A percentile compares a stretch with the other conserved stretches of the same genome.
phyloP scores from a whole-genome alignment of 2,888 invertebrate genomes.

The Camptogramma bilineatum region DNA sequence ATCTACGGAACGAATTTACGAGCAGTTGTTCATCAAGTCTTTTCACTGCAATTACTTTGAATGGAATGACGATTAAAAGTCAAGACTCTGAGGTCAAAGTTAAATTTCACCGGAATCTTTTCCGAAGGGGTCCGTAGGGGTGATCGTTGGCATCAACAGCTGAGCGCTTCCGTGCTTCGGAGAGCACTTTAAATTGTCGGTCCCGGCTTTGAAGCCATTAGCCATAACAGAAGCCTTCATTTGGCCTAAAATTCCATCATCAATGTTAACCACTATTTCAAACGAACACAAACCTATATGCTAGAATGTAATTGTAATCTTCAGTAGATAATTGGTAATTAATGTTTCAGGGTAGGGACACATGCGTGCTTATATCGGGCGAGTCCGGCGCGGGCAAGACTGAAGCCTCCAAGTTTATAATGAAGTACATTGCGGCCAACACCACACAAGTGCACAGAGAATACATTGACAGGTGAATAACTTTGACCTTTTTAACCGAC shows the following conservation, averaged over 20 bases:
- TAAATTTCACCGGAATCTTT: neutral
- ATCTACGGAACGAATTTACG: neutral
- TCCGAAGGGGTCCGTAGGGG: too few species aligned
- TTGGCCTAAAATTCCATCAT: too few species aligned
- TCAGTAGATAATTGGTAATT: neutral
- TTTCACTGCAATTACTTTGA: neutral
- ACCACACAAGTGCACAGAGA: conserved; percentile 97
- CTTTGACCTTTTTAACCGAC: conserved; percentile 33
- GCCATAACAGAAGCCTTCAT: too few species aligned
- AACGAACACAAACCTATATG: too few species aligned
- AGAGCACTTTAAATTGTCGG: too few species aligned
- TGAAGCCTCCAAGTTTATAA: conserved; percentile 99
- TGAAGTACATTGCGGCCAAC: conserved; percentile 99
- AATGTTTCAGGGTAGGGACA: conserved; percentile 90
- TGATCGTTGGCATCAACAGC: too few species aligned
- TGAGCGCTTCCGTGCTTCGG: too few species aligned
- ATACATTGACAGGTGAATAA: conserved; percentile 93
- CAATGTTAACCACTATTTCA: too few species aligned
- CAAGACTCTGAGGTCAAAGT: neutral
- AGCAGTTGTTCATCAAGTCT: neutral
- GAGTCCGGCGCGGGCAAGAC: conserved; percentile 99
- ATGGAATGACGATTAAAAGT: neutral
- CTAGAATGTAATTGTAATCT: too few species aligned
- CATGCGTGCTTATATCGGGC: conserved; percentile 98
- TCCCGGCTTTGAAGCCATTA: too few species aligned